phyloP scores from a whole-genome alignment of 2,113 vertebrate species.

The Eubucco bourcierii region DNA sequence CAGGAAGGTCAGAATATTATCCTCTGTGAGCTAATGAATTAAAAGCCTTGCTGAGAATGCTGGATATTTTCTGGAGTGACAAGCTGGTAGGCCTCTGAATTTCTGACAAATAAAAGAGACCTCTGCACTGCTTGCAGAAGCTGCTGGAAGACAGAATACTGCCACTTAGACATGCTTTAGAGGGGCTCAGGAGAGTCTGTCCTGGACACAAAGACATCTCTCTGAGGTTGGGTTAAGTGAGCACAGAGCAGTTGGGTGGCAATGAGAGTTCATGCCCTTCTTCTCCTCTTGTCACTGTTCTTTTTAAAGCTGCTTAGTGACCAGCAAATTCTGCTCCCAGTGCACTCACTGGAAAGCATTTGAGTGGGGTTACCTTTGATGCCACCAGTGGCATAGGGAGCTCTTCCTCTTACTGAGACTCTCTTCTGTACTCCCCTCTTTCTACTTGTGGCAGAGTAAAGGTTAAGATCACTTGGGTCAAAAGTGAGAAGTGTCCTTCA shows the following conservation, averaged over 20 bases:
- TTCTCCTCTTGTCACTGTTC: neutral
- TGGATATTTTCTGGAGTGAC: neutral
- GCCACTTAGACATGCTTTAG: neutral
- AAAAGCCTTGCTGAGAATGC: conserved; percentile 46
- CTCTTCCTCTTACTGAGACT: neutral
- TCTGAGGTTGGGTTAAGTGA: neutral
- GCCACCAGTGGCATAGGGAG: neutral
- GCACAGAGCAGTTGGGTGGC: neutral
- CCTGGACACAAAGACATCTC: neutral
- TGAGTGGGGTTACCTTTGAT: neutral
- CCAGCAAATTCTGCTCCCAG: neutral
- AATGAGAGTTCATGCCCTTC: neutral
- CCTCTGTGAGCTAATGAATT: conserved; percentile 25
- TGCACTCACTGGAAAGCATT: neutral
- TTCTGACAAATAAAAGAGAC: conserved; percentile 2
- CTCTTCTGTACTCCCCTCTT: neutral
- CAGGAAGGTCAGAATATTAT: conserved; percentile 47
- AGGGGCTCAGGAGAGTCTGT: neutral
- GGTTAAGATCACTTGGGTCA: neutral
- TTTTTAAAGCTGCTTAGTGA: neutral
- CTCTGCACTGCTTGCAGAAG: neutral
- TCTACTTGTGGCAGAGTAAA: neutral
- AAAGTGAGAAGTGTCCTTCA: neutral
- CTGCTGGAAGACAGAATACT: neutral
- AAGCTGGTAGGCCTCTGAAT: neutral